Evolutionary conservation across 2,888 invertebrate species (phyloP).

Genomic region (Caenorhabditis doughertyi): DNA sequence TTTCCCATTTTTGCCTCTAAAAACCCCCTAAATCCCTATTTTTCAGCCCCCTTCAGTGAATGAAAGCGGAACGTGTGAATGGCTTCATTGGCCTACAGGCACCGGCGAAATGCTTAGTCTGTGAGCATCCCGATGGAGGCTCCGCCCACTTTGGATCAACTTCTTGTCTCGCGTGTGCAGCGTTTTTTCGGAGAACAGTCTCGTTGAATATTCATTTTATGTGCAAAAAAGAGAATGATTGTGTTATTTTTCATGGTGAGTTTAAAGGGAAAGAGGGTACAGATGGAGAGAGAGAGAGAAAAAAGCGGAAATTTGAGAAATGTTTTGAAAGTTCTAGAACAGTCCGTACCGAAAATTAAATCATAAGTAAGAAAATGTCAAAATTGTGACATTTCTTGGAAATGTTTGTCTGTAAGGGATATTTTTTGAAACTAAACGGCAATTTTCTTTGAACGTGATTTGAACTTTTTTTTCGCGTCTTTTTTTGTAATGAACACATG

Average conservation of each 20-base stretch:
- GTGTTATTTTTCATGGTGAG: slow-evolving; percentile 72
- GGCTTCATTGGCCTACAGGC: slow-evolving; percentile 24
- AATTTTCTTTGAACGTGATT: no score
- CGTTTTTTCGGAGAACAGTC: slow-evolving; percentile 73
- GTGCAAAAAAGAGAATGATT: slow-evolving; percentile 69
- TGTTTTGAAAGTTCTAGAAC: not conserved
- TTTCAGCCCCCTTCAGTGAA: slow-evolving; percentile 19
- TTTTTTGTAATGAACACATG: no score
- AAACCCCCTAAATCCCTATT: not conserved
- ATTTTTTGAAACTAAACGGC: no score
- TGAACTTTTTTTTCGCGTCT: no score
- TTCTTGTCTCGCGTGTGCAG: slow-evolving; percentile 77
- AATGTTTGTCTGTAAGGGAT: no score
- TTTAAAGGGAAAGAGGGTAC: not conserved
- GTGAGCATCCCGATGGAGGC: slow-evolving; percentile 70
- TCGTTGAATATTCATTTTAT: slow-evolving; percentile 72
- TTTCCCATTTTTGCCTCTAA: not conserved
- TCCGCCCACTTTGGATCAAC: slow-evolving; percentile 74
- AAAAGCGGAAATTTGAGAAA: not conserved
- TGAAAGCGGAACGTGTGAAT: slow-evolving; percentile 43
- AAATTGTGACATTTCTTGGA: no score
- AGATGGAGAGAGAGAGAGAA: not conserved
- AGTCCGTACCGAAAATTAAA: no score
- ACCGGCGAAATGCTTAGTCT: slow-evolving; percentile 65
- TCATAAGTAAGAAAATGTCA: no score